Conservation (phyloP, 2,113 vertebrate species). For the Trematomus loennbergii region DNA sequence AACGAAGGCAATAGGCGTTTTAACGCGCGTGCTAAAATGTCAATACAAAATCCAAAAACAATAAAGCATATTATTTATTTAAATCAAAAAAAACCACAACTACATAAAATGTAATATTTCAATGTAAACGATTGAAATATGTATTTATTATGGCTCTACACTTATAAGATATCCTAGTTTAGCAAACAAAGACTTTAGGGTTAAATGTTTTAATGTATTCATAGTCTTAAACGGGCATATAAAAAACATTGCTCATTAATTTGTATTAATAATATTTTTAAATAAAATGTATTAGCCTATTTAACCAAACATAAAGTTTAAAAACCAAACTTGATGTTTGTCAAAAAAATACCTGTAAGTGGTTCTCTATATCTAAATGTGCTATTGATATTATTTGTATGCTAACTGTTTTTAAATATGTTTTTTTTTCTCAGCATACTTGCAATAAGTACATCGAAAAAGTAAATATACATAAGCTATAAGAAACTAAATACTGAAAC, state of each 20-base stretch:
- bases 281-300: neutral
- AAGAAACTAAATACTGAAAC: neutral
- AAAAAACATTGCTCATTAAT: no score
- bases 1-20: rapidly evolving
- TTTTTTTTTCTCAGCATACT: neutral
- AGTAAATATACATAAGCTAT: no score
- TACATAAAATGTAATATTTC: neutral
- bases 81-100: neutral
- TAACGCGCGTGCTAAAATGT: neutral
- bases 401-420: neutral
- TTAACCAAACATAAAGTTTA: no score
- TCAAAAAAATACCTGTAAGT: no score
- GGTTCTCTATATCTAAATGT: neutral
- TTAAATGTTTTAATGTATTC: neutral
- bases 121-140: neutral
- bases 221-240: neutral
- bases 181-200: neutral
- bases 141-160: neutral
- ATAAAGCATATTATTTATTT: neutral
- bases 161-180: neutral
- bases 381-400: neutral
- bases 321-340: no score
- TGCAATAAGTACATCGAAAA: neutral
- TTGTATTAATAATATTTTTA: neutral
- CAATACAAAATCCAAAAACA: neutral